Evolutionary conservation across 2,113 vertebrate species (phyloP).

Genomic region (Gallinago media): DNA sequence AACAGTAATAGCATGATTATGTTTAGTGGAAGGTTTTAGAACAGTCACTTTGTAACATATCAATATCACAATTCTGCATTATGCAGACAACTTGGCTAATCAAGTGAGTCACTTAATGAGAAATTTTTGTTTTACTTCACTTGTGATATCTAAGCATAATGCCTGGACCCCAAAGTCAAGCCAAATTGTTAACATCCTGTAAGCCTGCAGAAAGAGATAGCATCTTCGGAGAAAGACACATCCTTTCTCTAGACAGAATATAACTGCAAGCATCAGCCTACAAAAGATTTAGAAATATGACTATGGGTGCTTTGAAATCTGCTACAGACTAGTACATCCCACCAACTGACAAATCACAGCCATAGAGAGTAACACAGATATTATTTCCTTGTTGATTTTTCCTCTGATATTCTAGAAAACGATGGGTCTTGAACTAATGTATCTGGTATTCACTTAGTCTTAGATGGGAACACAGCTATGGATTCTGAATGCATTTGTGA

Average conservation of each 20-base stretch:
- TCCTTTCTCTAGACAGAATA: neutral
- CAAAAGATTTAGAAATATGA: neutral
- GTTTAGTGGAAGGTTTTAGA: slow-evolving; percentile 27
- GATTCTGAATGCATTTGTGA: neutral
- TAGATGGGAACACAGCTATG: neutral
- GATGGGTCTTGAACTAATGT: neutral
- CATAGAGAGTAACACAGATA: neutral
- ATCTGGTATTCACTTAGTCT: neutral
- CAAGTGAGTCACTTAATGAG: neutral
- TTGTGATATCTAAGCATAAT: neutral
- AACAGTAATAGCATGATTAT: slow-evolving; percentile 30
- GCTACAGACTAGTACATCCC: neutral
- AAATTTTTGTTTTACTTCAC: neutral
- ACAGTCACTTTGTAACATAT: slow-evolving; percentile 11
- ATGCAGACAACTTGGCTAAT: neutral
- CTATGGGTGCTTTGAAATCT: neutral
- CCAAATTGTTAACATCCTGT: fast-evolving
- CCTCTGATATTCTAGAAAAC: neutral
- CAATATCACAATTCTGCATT: neutral
- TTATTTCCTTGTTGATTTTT: neutral
- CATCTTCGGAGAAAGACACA: neutral
- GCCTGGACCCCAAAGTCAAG: neutral
- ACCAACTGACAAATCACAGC: neutral
- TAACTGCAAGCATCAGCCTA: neutral
- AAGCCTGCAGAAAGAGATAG: neutral